Conservation (phyloP, 2,113 vertebrate genomes). For the Onychorhynchus coronatus region DNA sequence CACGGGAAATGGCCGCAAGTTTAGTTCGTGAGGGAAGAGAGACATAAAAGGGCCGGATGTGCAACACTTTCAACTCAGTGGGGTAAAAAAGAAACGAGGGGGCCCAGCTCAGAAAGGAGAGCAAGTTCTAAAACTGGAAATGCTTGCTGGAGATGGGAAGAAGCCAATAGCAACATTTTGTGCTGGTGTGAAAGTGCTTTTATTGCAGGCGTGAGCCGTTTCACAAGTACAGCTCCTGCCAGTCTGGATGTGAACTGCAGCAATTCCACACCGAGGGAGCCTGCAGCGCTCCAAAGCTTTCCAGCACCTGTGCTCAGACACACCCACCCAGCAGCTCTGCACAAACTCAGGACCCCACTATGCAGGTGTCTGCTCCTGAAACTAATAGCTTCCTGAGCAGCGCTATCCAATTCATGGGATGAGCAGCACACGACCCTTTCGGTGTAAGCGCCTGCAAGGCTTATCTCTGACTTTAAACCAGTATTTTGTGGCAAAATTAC, state of each 20-base stretch:
- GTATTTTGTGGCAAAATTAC: neutral
- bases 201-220: neutral
- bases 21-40: neutral
- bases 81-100: neutral
- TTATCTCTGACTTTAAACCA: neutral
- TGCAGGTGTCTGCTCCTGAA: neutral
- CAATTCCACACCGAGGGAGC: neutral
- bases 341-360: fast-evolving
- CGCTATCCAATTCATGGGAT: fast-evolving
- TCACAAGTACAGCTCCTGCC: neutral
- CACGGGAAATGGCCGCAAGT: neutral
- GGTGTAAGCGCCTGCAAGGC: too few relatives aligned
- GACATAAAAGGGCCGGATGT: neutral
- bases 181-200: constrained; percentile 6
- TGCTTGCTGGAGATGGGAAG: neutral
- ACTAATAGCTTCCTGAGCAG: fast-evolving
- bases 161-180: neutral
- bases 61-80: neutral
- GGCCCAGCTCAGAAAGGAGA: neutral
- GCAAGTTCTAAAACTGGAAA: constrained; percentile 18
- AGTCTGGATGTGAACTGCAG: neutral
- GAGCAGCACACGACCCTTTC: neutral
- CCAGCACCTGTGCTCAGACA: neutral
- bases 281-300: neutral
- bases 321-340: neutral